Percentiles rank a stretch among this genome's conserved stretches.
These are phyloP conservation scores for Phymanthus crucifer DNA, from an alignment of 92 coral and sea anemone species.

Conservation along the genomic window DNA sequence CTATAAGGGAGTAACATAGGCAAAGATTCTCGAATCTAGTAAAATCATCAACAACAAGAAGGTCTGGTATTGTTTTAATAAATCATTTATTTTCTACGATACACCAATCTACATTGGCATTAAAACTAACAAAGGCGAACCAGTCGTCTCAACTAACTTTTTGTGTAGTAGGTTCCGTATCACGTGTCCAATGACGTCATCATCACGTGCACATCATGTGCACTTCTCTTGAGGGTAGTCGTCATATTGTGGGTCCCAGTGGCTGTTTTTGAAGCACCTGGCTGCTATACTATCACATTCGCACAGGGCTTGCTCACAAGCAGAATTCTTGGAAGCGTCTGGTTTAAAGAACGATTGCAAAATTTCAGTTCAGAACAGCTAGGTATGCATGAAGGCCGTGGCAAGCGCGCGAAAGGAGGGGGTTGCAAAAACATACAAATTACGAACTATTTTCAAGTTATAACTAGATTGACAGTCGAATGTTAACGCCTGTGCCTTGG, in stretches of 20 bases:
- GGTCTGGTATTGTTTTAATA: background rate
- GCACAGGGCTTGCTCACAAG: slow-evolving; percentile 37
- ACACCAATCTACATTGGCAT: background rate
- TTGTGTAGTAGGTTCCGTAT: background rate
- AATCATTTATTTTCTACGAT: background rate
- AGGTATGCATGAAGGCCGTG: too few species aligned
- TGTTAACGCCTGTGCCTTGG: too few species aligned
- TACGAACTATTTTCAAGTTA: too few species aligned
- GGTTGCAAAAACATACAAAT: too few species aligned
- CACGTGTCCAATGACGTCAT: background rate
- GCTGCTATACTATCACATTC: slow-evolving; percentile 40
- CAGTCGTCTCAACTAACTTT: background rate
- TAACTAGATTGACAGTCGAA: too few species aligned
- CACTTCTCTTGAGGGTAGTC: slow-evolving; percentile 17
- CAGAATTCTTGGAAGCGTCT: slow-evolving; percentile 12
- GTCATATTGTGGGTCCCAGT: slow-evolving; percentile 25
- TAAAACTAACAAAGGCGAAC: background rate
- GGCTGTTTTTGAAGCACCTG: slow-evolving; percentile 22
- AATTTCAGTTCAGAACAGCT: too few species aligned
- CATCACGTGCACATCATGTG: background rate
- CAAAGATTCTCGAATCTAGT: too few species aligned
- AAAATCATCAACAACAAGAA: too few species aligned
- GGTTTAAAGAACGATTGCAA: background rate
- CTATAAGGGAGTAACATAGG: too few species aligned
- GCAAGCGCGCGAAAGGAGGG: too few species aligned